Conservation (phyloP, 2,113 vertebrate species). For the Taurulus bubalis region DNA sequence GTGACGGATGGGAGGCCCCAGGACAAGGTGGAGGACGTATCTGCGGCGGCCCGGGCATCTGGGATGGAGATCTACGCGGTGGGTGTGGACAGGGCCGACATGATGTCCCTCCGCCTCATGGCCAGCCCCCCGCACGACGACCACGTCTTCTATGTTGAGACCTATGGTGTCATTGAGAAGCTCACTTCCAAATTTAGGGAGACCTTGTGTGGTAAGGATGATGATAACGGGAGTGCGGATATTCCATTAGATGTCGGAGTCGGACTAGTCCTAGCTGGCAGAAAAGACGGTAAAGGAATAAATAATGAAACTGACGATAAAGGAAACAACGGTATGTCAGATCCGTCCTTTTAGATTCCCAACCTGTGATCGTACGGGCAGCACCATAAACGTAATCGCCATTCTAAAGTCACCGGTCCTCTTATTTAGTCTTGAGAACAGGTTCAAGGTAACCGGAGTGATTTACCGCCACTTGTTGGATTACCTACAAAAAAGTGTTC, state of each 20-base stretch:
- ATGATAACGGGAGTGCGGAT: constrained; percentile 64
- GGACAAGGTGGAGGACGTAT: constrained; percentile 89
- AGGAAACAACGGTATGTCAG: constrained; percentile 69
- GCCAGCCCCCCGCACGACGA: constrained; percentile 92
- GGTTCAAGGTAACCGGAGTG: constrained; percentile 11
- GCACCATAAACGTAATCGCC: constrained; percentile 62
- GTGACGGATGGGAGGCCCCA: constrained; percentile 95
- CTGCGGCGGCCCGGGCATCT: constrained; percentile 81
- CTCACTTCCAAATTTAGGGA: constrained; percentile 92
- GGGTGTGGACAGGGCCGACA: constrained; percentile 91
- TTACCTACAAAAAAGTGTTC: constrained; percentile 9
- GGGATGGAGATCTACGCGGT: constrained; percentile 93
- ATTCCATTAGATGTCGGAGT: constrained; percentile 50
- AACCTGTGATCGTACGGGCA: constrained; percentile 61
- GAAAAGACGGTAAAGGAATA: constrained; percentile 52
- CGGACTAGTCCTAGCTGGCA: constrained; percentile 60
- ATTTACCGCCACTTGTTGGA: constrained; percentile 13
- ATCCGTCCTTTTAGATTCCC: constrained; percentile 25
- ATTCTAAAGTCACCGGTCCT: constrained; percentile 57
- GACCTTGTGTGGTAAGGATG: constrained; percentile 93
- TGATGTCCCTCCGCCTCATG: constrained; percentile 89
- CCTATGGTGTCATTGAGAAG: constrained; percentile 95
- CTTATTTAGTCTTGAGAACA: constrained; percentile 57
- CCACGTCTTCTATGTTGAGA: constrained; percentile 96
- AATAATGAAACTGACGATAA: constrained; percentile 55